Conservation (phyloP, 2,113 vertebrate species). For the Rhizomys pruinosus region DNA sequence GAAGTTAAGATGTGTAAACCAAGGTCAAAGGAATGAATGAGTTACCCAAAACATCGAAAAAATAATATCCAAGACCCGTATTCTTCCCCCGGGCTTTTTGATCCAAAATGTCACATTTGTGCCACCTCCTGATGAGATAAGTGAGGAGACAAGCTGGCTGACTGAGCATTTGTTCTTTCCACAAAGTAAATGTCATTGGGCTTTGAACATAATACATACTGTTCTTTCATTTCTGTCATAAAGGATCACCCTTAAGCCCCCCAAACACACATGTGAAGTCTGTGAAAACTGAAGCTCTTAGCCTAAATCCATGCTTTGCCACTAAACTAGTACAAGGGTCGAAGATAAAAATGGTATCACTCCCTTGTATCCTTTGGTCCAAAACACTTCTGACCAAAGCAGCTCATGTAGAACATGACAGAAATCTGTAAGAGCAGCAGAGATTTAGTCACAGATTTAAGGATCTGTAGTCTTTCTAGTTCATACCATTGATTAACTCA, state of each 20-base stretch:
- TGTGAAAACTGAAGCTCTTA: background rate
- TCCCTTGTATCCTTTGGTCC: background rate
- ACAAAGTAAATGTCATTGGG: slow-evolving; percentile 54
- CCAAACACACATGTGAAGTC: background rate
- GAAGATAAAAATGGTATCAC: slow-evolving; percentile 39
- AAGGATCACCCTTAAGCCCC: slow-evolving; percentile 56
- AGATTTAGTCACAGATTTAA: background rate
- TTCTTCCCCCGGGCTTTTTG: background rate
- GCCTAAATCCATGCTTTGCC: background rate
- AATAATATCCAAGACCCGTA: background rate
- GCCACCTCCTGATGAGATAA: background rate
- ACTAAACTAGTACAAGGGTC: background rate
- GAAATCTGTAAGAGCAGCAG: background rate
- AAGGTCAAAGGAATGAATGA: background rate
- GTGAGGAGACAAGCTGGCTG: background rate
- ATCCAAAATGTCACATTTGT: background rate
- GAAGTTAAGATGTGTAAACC: background rate
- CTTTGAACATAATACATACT: slow-evolving; percentile 18
- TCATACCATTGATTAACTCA: background rate
- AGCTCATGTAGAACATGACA: background rate
- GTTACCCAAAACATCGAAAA: background rate
- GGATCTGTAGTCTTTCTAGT: background rate
- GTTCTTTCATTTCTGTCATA: slow-evolving; percentile 64
- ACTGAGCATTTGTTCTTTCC: slow-evolving; percentile 20
- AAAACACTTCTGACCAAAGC: background rate